Conservation (phyloP, 2,113 vertebrate genomes). For the Mormoops blainvillei region DNA sequence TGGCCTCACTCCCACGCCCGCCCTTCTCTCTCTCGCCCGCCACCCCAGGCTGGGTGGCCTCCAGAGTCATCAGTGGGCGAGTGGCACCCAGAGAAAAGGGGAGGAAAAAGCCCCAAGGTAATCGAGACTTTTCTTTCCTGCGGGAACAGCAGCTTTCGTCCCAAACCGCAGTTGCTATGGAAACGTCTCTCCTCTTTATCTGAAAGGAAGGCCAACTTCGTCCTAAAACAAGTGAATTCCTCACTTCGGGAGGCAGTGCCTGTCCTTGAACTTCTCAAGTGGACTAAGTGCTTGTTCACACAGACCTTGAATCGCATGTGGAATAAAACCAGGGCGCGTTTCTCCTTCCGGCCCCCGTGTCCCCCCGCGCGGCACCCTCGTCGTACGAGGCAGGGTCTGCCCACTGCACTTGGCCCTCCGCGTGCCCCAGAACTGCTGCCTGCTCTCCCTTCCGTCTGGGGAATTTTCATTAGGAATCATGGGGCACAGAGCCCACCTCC, state of each 20-base stretch:
- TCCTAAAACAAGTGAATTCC: constrained; percentile 35
- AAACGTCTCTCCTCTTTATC: constrained; percentile 34
- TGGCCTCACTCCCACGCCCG: not conserved
- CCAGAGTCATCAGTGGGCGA: not conserved
- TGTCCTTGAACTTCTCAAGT: not conserved
- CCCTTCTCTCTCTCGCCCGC: not conserved
- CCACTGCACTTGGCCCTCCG: not conserved
- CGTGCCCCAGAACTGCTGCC: not conserved
- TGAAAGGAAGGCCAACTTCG: constrained; percentile 13
- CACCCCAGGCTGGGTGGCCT: not conserved
- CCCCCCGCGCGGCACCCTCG: not conserved
- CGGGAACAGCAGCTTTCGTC: not conserved
- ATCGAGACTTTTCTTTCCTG: not conserved
- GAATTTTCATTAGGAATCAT: not conserved
- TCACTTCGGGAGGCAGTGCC: constrained; percentile 10
- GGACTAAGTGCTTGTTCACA: not conserved
- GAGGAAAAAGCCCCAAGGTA: not conserved
- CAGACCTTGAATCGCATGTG: not conserved
- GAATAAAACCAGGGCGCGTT: not conserved
- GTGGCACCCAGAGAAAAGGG: not conserved
- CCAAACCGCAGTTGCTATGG: constrained; percentile 58
- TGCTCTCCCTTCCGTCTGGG: not conserved
- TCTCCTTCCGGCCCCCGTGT: too few relatives aligned
- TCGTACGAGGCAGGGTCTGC: not conserved
- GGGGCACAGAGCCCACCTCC: not conserved